Percentiles rank a stretch among this genome's conserved stretches.
Evolutionary conservation across 2,113 vertebrate genomes (phyloP).

Genomic region (Formicarius rufipectus): DNA sequence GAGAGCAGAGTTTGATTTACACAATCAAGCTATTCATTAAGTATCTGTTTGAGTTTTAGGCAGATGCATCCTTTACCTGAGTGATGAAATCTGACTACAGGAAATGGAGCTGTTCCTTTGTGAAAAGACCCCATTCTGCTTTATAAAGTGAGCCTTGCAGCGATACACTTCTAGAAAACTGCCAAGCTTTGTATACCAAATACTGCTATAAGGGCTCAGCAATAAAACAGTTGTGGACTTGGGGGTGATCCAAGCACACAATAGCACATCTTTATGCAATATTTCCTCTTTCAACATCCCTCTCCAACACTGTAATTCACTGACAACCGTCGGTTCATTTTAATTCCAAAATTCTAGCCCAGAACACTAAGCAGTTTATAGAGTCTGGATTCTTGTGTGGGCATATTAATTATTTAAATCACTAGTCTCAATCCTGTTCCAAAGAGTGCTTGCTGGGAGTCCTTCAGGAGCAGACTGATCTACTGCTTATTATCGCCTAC

Average conservation of each 20-base stretch:
- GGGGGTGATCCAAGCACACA: slow-evolving; percentile 44
- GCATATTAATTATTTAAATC: slow-evolving; percentile 32
- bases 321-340: background rate
- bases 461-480: background rate
- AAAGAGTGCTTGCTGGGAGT: background rate
- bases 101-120: slow-evolving; percentile 44
- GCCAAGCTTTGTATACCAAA: slow-evolving; percentile 45
- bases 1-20: background rate
- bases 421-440: background rate
- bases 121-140: slow-evolving; percentile 65
- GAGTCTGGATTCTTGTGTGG: background rate
- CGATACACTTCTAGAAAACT: slow-evolving; percentile 17
- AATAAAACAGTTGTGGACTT: slow-evolving; percentile 35
- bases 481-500: background rate
- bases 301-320: slow-evolving; percentile 35
- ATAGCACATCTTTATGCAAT: slow-evolving; percentile 53
- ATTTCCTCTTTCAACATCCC: slow-evolving; percentile 50
- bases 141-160: slow-evolving; percentile 49
- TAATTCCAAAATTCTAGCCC: background rate
- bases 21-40: slow-evolving; percentile 72
- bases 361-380: background rate
- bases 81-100: slow-evolving; percentile 64
- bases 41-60: slow-evolving; percentile 53
- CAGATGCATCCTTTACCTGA: slow-evolving; percentile 67
- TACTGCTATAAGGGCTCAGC: background rate